A percentile compares a stretch with the other conserved stretches of the same genome.
Conservation (phyloP, 30 jellyfish, hydroid and myxozoan species). For the Rhopilema esculentum region DNA sequence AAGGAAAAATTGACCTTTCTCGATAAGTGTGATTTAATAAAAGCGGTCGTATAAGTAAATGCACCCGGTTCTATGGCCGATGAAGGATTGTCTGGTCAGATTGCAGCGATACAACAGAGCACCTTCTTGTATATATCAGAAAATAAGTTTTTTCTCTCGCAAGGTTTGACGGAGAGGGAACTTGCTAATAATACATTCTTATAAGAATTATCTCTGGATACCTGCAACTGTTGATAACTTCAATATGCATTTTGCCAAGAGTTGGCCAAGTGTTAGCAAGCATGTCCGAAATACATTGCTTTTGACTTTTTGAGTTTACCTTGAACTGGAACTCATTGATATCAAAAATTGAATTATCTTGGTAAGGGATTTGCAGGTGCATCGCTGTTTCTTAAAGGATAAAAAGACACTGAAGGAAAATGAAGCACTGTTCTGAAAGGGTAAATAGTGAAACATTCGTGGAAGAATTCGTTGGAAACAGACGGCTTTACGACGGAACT, state of each 20-base stretch:
- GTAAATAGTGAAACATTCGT: background rate
- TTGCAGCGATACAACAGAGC: too few species aligned
- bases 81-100: too few species aligned
- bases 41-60: too few species aligned
- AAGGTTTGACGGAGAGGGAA: background rate
- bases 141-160: background rate
- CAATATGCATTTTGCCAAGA: background rate
- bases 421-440: background rate
- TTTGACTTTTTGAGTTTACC: background rate
- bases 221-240: background rate
- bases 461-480: background rate
- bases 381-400: background rate
- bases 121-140: background rate
- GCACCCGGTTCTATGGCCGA: too few species aligned
- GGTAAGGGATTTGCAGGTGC: background rate
- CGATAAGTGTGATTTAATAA: too few species aligned
- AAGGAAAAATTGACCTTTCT: too few species aligned
- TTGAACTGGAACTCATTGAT: background rate
- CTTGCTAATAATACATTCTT: background rate
- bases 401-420: background rate
- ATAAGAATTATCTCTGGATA: background rate
- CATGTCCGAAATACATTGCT: background rate
- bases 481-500: background rate
- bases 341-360: background rate
- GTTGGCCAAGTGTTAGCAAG: too few species aligned